phyloP scores from a whole-genome alignment of 2,113 vertebrate genomes.

The Indri indri region DNA sequence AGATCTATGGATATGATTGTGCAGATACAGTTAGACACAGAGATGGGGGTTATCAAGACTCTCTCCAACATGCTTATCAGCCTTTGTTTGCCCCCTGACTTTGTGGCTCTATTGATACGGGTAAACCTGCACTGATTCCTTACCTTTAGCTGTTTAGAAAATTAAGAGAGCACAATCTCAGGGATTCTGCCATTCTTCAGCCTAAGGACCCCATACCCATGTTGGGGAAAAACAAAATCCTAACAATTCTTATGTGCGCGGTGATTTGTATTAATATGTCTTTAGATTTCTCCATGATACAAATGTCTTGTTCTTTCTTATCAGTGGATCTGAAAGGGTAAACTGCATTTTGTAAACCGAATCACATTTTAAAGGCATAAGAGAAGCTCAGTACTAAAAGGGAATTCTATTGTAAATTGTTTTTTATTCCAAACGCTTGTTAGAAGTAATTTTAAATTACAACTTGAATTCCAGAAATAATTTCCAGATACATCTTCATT shows the following conservation, averaged over 20 bases:
- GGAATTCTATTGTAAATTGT: not conserved
- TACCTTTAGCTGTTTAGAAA: not conserved
- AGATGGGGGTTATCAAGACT: not conserved
- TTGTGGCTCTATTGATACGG: not conserved
- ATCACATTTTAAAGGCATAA: not conserved
- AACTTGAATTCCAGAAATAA: not conserved
- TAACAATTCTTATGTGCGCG: not conserved
- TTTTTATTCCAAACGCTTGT: not conserved
- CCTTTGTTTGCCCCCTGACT: not conserved
- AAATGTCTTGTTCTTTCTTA: not conserved
- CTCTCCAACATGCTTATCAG: fast-evolving
- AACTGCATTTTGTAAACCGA: not conserved
- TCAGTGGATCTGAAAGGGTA: not conserved
- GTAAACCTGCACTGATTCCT: not conserved
- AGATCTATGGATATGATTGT: not conserved
- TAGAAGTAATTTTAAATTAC: not conserved
- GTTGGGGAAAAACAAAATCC: not conserved
- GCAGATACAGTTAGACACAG: not conserved
- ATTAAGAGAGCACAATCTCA: not conserved
- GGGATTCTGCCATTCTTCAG: not conserved
- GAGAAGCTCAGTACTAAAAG: not conserved
- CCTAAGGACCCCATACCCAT: fast-evolving
- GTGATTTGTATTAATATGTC: not conserved
- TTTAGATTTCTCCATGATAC: not conserved
- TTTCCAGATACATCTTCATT: not conserved